Base-by-base conservation (phyloP, 2,888 invertebrate species). In the Coelogynopora nodosa region DNA sequence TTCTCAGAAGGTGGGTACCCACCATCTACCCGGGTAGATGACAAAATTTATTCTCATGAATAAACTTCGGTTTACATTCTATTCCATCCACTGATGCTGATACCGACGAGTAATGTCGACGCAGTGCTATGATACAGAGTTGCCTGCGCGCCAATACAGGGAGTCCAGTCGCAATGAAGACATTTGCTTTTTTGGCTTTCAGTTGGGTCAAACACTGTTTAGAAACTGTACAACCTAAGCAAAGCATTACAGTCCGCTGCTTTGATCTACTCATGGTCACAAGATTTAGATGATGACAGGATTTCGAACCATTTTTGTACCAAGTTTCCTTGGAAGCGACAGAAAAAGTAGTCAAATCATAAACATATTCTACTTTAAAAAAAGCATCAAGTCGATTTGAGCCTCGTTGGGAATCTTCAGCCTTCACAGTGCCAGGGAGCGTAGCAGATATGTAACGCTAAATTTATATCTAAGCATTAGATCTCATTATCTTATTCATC, bases 161-260 rank as follows among this genome's bases (percentile, higher is more conserved):
- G 74, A 74, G 74, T 74, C 74, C 23, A 74, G 27, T 74, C 74
- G 23, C 10, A 74, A 74, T n/a, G n/a, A n/a, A 26, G 74, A 74
- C 18, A 74, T 26, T n/a, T 74, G 5, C 23, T 74, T 74, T 2
- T 74, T 74, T 74, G 74, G 74, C 2, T 74, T 74, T 2, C 74
- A 74, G 74, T 74, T 74, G 74, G 74, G 23, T 74, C 74, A 74
- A 74, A 74, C 74, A 74, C 23, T 74, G 74, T 74, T 74, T 26
- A 13, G 23, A 74, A 5, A 74, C 23, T 74, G 74, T 10, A 49
- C 18, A 5, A 13, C 74, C 74, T 74, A 10, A 74, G 74, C 74
- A 74, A 74, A 74, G 23, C 74, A 74, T 26, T 74, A 5, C 74
- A 74, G 74, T 74, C 18, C 23, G 74, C 74, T 74, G 5, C 27